These are phyloP conservation scores for Watsonalla binaria DNA, from an alignment of 2,888 invertebrate species.

Conservation along the genomic window DNA sequence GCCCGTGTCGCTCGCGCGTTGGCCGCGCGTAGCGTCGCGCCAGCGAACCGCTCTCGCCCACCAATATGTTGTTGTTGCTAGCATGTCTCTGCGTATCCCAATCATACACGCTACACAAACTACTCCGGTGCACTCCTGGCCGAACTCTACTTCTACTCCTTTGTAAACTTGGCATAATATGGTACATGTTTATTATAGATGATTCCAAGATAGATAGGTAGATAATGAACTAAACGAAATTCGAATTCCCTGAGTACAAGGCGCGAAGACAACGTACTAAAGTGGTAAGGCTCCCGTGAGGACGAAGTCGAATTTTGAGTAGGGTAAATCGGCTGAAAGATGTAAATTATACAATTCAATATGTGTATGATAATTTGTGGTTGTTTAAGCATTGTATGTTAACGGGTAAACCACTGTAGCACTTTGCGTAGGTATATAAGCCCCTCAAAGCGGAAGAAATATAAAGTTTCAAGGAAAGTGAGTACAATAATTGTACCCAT, in stretches of 20 bases:
- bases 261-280: conserved; percentile 36
- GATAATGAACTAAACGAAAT: conserved; percentile 7
- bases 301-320: not conserved
- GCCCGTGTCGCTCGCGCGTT: conserved; percentile 51
- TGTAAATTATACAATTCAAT: conserved; percentile 1
- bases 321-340: not conserved
- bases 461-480: conserved; percentile 19
- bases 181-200: conserved; percentile 11
- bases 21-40: conserved; percentile 68
- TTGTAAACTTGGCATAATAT: conserved; percentile 14
- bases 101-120: conserved; percentile 63
- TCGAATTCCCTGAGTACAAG: conserved; percentile 22
- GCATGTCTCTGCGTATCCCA: conserved; percentile 78
- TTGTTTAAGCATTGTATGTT: not conserved
- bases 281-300: conserved; percentile 21
- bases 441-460: conserved; percentile 46
- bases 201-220: conserved; percentile 5
- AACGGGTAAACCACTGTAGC: conserved; percentile 35
- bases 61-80: conserved; percentile 79
- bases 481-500: conserved; percentile 1
- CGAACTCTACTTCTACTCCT: not conserved
- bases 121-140: conserved; percentile 51
- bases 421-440: conserved; percentile 43
- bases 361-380: conserved; percentile 1
- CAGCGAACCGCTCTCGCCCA: conserved; percentile 72